Base-by-base conservation (phyloP, 2,797 vertebrate genomes). In the Ctenopoma multispine region DNA sequence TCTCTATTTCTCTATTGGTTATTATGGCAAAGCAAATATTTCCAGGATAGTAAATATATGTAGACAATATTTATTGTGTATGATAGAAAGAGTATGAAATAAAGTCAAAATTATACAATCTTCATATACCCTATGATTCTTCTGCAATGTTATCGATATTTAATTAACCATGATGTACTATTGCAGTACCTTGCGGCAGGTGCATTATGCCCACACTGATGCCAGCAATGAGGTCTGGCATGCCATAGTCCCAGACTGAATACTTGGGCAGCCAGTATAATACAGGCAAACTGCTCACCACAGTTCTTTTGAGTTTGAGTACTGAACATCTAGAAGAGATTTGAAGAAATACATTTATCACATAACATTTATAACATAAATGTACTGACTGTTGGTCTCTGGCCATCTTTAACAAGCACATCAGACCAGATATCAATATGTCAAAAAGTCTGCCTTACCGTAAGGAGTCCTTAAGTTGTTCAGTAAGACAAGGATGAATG, bases 191-290 rank as follows among this genome's bases (percentile, higher is more conserved):
- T 90, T 99, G 98, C 68, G 98, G 98, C 56, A 99, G 93, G 81
- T 99, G 97, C 95, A 99, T 97, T 83, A 99, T 98, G 60, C 97
- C 98, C 80, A 99, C 97, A 31, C 97, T 99, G 81, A 99, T 95
- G 58, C 98, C 98, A 0, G 97, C 96, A 41, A 95, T 55, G 2
- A 98, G 90, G 87, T 99, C 98, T 4, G 96, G 95, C 80, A 96
- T 93, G 13, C 98, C 95, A 87, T 97, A 98, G 57, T 99, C 97
- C 88, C 95, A 96, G 51, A 97, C 1, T 0, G 96, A 96, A 84
- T 99, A 99, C 40, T 93, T 96, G 17, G 97, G 97, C 67, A 99
- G 84, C 98, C 98, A 99, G 82, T 80, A 92, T 50, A 98, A 81
- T 49, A 98, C 78, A 1, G 98, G 98, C 24, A 99, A 75, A 72